These are phyloP conservation scores for Listrodromus nycthemerus DNA, from an alignment of 2,888 invertebrate species.

Conservation along the genomic window DNA sequence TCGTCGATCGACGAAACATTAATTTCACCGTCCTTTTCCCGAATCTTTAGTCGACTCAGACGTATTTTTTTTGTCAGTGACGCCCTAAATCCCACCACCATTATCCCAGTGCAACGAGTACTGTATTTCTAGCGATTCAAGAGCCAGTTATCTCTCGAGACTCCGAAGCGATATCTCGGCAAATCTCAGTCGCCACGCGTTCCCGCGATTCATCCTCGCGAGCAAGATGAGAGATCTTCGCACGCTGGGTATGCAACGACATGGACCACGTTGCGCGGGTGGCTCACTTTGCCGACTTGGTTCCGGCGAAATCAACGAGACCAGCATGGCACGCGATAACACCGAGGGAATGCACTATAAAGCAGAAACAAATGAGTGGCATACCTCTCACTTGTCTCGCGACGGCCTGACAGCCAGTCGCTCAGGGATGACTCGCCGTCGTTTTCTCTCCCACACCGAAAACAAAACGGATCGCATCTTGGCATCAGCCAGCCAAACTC, in stretches of 20 bases:
- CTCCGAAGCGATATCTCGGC: not conserved
- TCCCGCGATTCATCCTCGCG: constrained; percentile 59
- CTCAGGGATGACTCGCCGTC: constrained; percentile 59
- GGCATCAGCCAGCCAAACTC: constrained; percentile 49
- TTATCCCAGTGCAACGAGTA: not conserved
- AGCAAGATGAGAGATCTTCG: constrained; percentile 35
- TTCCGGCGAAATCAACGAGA: constrained; percentile 35
- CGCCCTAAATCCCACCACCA: too few species aligned
- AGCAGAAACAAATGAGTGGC: constrained; percentile 73
- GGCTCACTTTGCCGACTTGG: constrained; percentile 31
- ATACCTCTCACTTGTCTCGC: constrained; percentile 71
- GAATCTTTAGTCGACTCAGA: too few species aligned
- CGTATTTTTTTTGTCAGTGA: too few species aligned
- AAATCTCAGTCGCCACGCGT: constrained; percentile 60
- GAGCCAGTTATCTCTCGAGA: not conserved
- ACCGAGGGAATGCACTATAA: constrained; percentile 68
- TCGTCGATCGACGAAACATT: too few species aligned
- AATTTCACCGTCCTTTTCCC: too few species aligned
- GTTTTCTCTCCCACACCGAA: constrained; percentile 19
- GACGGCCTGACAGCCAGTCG: constrained; percentile 65
- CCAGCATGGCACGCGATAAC: constrained; percentile 69
- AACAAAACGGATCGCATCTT: constrained; percentile 55
- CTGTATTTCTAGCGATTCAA: not conserved
- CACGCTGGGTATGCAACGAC: not conserved
- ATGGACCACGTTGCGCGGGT: constrained; percentile 45